A percentile compares a stretch with the other conserved stretches of the same genome.
These are phyloP conservation scores for Alcis repandata DNA, from an alignment of 2,888 invertebrate genomes.

Conservation along the genomic window DNA sequence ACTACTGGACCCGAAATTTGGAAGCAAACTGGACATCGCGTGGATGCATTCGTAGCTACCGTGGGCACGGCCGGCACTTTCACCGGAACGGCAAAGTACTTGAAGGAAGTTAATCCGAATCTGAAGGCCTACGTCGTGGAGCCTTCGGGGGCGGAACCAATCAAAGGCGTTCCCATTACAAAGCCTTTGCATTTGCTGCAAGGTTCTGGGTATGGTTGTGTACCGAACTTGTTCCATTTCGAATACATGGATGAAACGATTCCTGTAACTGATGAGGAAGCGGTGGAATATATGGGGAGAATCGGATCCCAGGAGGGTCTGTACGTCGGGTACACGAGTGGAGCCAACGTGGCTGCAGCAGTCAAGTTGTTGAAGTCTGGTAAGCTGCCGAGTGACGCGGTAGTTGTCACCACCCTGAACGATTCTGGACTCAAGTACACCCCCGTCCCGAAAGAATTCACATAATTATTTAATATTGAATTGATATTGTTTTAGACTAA, in stretches of 20 bases:
- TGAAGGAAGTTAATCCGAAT: slow-evolving; percentile 74
- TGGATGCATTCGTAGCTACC: slow-evolving; percentile 77
- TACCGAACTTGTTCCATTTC: slow-evolving; percentile 74
- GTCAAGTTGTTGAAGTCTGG: slow-evolving; percentile 76
- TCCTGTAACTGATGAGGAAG: slow-evolving; percentile 75
- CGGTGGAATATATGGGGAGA: slow-evolving; percentile 67
- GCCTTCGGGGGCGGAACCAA: slow-evolving; percentile 75
- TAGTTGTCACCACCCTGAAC: slow-evolving; percentile 76
- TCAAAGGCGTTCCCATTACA: slow-evolving; percentile 73
- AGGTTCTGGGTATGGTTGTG: slow-evolving; percentile 79
- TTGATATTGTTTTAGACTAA: not conserved
- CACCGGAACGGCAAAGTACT: slow-evolving; percentile 71
- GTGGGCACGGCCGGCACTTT: slow-evolving; percentile 81
- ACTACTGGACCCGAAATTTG: slow-evolving; percentile 82
- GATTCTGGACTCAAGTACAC: slow-evolving; percentile 80
- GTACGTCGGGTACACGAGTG: slow-evolving; percentile 80
- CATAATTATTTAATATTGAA: slow-evolving; percentile 23
- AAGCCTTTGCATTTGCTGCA: slow-evolving; percentile 80
- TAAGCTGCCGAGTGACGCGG: slow-evolving; percentile 69
- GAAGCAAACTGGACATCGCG: slow-evolving; percentile 76
- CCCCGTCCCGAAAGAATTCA: slow-evolving; percentile 65
- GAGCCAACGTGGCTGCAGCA: slow-evolving; percentile 79
- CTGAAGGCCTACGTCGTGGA: slow-evolving; percentile 75
- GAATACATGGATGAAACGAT: slow-evolving; percentile 76
- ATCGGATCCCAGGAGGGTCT: slow-evolving; percentile 78